Percentiles rank a stretch among this genome's conserved stretches.
Evolutionary conservation across 2,888 invertebrate genomes (phyloP).

Genomic region (Eulithis prunata): DNA sequence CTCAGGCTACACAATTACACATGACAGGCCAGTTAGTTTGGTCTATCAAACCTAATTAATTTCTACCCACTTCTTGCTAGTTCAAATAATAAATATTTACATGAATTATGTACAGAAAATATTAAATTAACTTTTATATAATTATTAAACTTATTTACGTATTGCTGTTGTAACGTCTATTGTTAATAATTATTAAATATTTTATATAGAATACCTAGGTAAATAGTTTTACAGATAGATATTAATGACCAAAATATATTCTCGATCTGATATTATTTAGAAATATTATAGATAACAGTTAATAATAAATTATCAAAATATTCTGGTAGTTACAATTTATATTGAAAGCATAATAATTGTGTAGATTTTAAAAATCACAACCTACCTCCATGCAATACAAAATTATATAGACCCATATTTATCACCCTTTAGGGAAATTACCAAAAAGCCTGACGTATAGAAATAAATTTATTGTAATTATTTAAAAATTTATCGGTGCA

Average conservation of each 20-base stretch:
- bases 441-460: constrained; percentile 77
- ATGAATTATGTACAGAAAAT: neutral
- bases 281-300: constrained; percentile 28
- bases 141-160: neutral
- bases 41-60: no score
- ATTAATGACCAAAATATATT: constrained; percentile 47
- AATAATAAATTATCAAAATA: constrained; percentile 18
- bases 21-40: no score
- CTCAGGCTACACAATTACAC: no score
- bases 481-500: constrained; percentile 61
- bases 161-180: constrained; percentile 28
- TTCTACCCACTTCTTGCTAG: no score
- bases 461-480: constrained; percentile 39
- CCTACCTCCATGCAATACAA: constrained; percentile 73
- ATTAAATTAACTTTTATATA: neutral
- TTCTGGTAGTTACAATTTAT: constrained; percentile 20
- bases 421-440: constrained; percentile 64
- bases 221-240: constrained; percentile 29
- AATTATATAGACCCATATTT: constrained; percentile 54
- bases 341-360: constrained; percentile 57
- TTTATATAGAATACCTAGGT: constrained; percentile 6
- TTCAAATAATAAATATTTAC: no score
- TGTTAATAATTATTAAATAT: constrained; percentile 9
- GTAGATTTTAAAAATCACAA: constrained; percentile 58
- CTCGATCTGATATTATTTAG: constrained; percentile 43